Base-by-base conservation (phyloP, 1,140 invertebrate species). In the Leptinotarsa texana region DNA sequence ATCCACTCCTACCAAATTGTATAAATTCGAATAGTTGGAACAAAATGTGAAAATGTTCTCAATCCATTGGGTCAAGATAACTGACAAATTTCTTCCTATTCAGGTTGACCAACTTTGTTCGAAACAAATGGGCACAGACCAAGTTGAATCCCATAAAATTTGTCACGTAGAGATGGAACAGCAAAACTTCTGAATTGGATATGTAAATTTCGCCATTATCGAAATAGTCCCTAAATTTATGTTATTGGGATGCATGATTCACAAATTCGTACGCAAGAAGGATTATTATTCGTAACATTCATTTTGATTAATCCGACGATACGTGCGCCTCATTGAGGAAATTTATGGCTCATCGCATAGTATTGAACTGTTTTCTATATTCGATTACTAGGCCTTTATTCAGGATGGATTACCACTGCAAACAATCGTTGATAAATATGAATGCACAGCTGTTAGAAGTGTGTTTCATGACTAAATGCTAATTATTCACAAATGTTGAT, bases 151-250 rank as follows among this genome's bases (percentile, higher is more conserved):
- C 51, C 51, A 57, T 57, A 57, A 57, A 57, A 57, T 57, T 57
- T 18, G 51, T 57, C 51, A n/a, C 51, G 51, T 57, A 57, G 15
- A 57, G 15, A 57, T 57, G n/a, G n/a, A 13, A 18, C 51, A 57
- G 51, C 51, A 57, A 57, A 57, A 57, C 51, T 57, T 57, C n/a
- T 15, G 51, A 57, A 57, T 57, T 57, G 51, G 51, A 57, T 57
- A 57, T 57, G 51, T 18, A 57, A 15, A 57, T 57, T 18, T 18
- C 15, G n/a, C 51, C 51, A 57, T 57, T 57, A 57, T 57, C 51
- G 51, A 57, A 57, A 57, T 57, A 18, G 51, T 57, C n/a, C n/a
- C 17, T 8, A 18, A 57, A 57, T 57, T 57, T 57, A 57, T 57
- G n/a, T 57, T 15, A 57, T 57, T 57, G n/a, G 51, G 17, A 57